Evolutionary conservation across 2,888 invertebrate species (phyloP), one percentile per base, ranked within the genome.

Genomic region (Mesoligia furuncula): DNA sequence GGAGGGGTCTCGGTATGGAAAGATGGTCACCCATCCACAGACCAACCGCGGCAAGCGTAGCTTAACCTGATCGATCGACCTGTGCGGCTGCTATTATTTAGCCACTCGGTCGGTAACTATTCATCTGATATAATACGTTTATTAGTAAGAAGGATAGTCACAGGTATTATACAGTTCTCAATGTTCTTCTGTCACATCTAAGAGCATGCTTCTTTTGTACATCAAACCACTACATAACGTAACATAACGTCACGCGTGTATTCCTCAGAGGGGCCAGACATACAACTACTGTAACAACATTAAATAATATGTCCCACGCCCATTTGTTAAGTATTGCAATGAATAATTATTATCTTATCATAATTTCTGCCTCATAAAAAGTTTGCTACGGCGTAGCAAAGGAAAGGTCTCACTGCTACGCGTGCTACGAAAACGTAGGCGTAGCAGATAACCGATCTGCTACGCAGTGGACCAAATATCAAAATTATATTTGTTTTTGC

Each of bases 301-400:
- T 42, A 13, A 70, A 2, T 67, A 42, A 57, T 13, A 45, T 20
- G 15, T 8, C 3, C 39, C 6, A 67, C 9, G 57, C 2, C 2
- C 3, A 62, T n/a, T 71, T 65, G 13, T n/a, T n/a, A 1, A 31
- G 31, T 36, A n/a, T 75, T 76, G 42, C 42, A 57, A 54, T 5
- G 7, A 24, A 11, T 36, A 36, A 27, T 17, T 27, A 24, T 48
- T 68, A n/a, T 68, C 17, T 9, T 15, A 68, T 5, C 24, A 6
- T 31, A 24, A 48, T 48, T 48, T 31, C 2, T 59, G 20, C 5
- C 31, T 15, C 2, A 27, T 54, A 57, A 59, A 54, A 42, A 59
- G 5, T 65, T 42, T n/a, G 75, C 81, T 81, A 81, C 80, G 81
- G 1, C 69, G 69, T 81, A 70, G 80, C 69, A n/a, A 27, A 4